A percentile compares a stretch with the other conserved stretches of the same genome.
These are phyloP conservation scores for Alviniconcha marisindica DNA, from an alignment of 1,140 invertebrate species.

Conservation along the genomic window DNA sequence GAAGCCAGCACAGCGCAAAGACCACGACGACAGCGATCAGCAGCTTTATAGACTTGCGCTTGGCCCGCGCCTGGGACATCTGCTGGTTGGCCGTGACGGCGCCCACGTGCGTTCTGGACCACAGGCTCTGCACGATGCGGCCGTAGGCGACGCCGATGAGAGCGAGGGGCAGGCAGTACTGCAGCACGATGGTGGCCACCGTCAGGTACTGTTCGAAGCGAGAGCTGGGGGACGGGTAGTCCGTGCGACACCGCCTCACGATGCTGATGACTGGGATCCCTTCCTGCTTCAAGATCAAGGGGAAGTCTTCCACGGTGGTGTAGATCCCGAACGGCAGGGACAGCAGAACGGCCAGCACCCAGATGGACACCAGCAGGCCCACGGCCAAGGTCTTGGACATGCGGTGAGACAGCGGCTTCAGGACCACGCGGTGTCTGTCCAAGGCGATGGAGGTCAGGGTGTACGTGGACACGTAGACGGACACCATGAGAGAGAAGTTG, in stretches of 20 bases:
- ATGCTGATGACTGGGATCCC: not conserved
- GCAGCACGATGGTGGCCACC: constrained; percentile 76
- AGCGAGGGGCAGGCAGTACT: constrained; percentile 78
- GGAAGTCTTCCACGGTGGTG: constrained; percentile 47
- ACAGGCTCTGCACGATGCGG: constrained; percentile 68
- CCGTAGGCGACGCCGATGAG: constrained; percentile 76
- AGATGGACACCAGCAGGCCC: constrained; percentile 75
- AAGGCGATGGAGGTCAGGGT: constrained; percentile 79
- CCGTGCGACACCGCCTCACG: constrained; percentile 71
- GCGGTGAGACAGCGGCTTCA: constrained; percentile 76
- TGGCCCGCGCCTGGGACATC: constrained; percentile 66
- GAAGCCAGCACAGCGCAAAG: constrained; percentile 78
- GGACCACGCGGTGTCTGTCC: constrained; percentile 78
- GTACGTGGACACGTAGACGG: constrained; percentile 79
- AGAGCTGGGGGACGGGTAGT: constrained; percentile 64
- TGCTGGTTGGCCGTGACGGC: constrained; percentile 69
- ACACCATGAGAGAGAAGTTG: constrained; percentile 78
- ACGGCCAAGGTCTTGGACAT: constrained; percentile 72
- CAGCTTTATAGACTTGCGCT: constrained; percentile 75
- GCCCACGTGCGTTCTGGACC: constrained; percentile 65
- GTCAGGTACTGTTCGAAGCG: constrained; percentile 74
- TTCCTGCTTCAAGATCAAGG: not conserved
- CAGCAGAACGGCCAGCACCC: constrained; percentile 76
- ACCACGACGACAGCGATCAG: constrained; percentile 77
- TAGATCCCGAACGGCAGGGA: constrained; percentile 79